Base-by-base conservation (phyloP, 37 sponge, comb jelly and placozoan species). In the Spongilla lacustris region DNA sequence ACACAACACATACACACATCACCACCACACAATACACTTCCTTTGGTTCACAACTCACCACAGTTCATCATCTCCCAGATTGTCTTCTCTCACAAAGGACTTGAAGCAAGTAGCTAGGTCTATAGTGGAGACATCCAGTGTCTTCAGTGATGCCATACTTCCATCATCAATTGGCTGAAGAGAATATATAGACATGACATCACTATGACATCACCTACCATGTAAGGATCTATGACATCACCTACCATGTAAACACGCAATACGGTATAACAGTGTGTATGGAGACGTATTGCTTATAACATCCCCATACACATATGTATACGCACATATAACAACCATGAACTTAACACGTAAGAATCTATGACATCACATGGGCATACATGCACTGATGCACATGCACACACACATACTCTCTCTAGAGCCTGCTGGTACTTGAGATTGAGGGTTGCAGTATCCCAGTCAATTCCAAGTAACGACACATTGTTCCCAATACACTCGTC, bases 31-130 rank as follows among this genome's bases (percentile, higher is more conserved):
- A n/a, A n/a, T n/a, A n/a, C n/a, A n/a, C n/a, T n/a, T 58, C 21
- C 21, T 31, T 5, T 38, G 66, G 2, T 21, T 9, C 30, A 19
- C 66, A 22, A 81, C 91, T 58, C 23, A 99, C 99, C 99, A 99
- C 31, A 78, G 85, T 36, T 98, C 98, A 2, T 98, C 96, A 37
- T 97, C 99, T 30, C 98, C 99, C 0, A 99, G 84, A 71, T 99
- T 93, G 50, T 99, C 99, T 37, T 97, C 90, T 68, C 94, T 90
- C 0, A 93, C 94, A 71, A 99, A 99, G 13, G 96, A 91, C 72
- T 90, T 92, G 70, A 99, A 85, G 80, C 99, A 99, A 69, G 91
- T 79, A 30, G 89, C 83, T 27, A 99, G 78, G 77, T 94, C 91
- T 29, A 99, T 94, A 2, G 99, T 95, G 72, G 94, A 72, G 1